phyloP scores from a whole-genome alignment of 2,113 vertebrate species.

The Athene noctua region DNA sequence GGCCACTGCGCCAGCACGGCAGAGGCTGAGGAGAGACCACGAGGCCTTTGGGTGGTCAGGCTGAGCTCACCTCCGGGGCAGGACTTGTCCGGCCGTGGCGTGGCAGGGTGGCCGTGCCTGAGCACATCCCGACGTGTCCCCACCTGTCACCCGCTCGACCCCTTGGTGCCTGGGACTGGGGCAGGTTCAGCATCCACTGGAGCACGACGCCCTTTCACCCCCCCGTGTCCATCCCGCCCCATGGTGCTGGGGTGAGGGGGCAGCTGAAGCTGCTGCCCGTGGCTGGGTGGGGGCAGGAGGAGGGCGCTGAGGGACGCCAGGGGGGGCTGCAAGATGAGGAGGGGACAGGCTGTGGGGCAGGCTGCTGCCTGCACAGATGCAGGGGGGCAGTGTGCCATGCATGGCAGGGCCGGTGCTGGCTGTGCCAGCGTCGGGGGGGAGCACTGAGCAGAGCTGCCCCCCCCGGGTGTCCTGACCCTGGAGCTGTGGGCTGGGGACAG shows the following conservation, averaged over 20 bases:
- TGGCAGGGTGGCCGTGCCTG: background rate
- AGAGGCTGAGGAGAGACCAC: background rate
- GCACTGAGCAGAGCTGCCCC: background rate
- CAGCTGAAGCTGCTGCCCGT: background rate
- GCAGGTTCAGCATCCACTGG: too few species aligned
- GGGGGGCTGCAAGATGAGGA: background rate
- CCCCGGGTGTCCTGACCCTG: rapidly evolving
- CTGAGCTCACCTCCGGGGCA: background rate
- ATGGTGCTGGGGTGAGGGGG: background rate
- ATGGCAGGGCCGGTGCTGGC: background rate
- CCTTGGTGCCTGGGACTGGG: background rate
- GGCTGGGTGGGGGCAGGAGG: too few species aligned
- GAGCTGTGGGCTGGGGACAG: background rate
- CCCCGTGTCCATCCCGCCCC: background rate
- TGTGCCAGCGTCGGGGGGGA: background rate
- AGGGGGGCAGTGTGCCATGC: background rate
- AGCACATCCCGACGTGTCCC: background rate
- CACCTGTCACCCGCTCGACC: background rate
- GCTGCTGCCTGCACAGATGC: background rate
- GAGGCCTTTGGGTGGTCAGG: background rate
- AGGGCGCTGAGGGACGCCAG: too few species aligned
- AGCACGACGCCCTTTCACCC: rapidly evolving
- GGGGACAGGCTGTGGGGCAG: too few species aligned
- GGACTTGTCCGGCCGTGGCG: rapidly evolving
- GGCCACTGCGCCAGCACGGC: background rate